Evolutionary conservation across 1,140 invertebrate genomes (phyloP), one percentile per base, ranked within the genome.

Genomic region (Orius insidiosus): DNA sequence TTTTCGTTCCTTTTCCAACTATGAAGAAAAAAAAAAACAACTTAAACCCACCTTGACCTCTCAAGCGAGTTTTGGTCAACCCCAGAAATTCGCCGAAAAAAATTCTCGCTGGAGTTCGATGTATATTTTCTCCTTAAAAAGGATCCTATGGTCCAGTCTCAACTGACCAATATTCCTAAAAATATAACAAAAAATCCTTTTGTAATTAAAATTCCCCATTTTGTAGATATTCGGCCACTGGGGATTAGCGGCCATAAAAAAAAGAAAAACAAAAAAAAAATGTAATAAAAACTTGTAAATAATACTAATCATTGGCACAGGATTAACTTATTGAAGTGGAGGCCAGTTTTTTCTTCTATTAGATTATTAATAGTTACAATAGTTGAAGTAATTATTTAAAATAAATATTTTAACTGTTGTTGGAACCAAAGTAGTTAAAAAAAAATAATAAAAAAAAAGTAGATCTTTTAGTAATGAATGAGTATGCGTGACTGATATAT

Each of bases 361-460:
- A 51, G 49, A 44, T 53, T 48, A 49, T 51, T 49, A 42, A 49
- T 49, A 49, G 47, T 33, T 50, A 51, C 52, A 53, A 53, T 53
- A 53, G 52, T 53, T 53, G 42, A 53, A 49, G 44, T 41, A 44
- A 52, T 47, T 43, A 49, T 49, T 53, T 49, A 34, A 51, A 51
- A 53, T 53, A 51, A 48, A 50, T 53, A 53, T 50, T 53, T 53
- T 53, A 53, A 53, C 46, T 48, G 46, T 50, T 53, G 52, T 53
- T 51, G 52, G 52, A 53, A 51, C 52, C 52, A 53, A 52, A 46
- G 47, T 49, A 49, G 47, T 49, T 36, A 6, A 49, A 49, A 49
- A 32, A 48, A 44, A 34, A 34, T 49, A 49, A 42, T n/a, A 43
- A 35, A 31, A 35, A 44, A 49, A 43, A 43, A 43, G 31, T 15